phyloP scores from a whole-genome alignment of 2,113 vertebrate genomes.

The Lepus americanus region DNA sequence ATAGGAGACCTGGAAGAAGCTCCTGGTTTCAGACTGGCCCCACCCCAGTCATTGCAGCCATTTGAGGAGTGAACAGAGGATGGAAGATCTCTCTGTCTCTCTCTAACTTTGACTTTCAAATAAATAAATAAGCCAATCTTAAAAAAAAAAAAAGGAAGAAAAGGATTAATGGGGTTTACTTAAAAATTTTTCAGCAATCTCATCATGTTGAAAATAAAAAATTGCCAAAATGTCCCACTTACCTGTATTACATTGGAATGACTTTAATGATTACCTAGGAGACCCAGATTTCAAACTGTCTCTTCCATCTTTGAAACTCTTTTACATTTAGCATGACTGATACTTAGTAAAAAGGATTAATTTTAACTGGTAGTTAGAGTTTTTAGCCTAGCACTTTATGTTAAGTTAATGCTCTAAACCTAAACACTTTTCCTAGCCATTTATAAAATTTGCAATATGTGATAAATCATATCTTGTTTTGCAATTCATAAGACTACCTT shows the following conservation, averaged over 20 bases:
- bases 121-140: too few species aligned
- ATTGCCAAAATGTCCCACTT: background rate
- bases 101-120: too few species aligned
- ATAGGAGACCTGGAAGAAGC: too few species aligned
- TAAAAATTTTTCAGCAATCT: conserved; percentile 47
- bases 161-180: conserved; percentile 44
- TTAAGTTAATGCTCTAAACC: conserved; percentile 57
- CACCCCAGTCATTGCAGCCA: too few species aligned
- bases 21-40: too few species aligned
- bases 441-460: conserved; percentile 51
- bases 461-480: conserved; percentile 47
- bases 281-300: conserved; percentile 17
- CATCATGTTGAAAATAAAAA: conserved; percentile 30
- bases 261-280: conserved; percentile 25
- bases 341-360: conserved; percentile 22
- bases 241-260: background rate
- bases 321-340: conserved; percentile 43
- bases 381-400: conserved; percentile 16
- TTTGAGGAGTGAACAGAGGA: too few species aligned
- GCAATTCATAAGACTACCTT: conserved; percentile 5
- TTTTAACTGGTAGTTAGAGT: conserved; percentile 1
- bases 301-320: conserved; percentile 1
- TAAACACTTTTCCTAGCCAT: background rate
- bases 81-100: too few species aligned
- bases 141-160: conserved; percentile 1